Evolutionary conservation across 2,797 vertebrate genomes (phyloP).

Genomic region (Peromyscus nudipes): DNA sequence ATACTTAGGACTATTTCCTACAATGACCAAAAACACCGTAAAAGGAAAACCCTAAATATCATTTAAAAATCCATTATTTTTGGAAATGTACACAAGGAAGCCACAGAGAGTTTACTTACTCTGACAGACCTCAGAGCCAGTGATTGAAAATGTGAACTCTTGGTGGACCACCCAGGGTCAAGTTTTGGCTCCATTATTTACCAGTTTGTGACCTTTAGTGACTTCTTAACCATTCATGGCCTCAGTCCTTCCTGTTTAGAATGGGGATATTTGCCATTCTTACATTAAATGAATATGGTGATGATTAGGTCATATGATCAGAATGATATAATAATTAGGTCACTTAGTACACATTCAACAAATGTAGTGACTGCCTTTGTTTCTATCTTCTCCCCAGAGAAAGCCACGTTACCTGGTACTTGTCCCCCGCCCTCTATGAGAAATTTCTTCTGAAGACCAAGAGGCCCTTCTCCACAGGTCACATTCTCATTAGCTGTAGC

Average conservation of each 20-base stretch:
- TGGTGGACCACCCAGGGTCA: constrained; percentile 42
- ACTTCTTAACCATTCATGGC: constrained; percentile 35
- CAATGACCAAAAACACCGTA: constrained; percentile 18
- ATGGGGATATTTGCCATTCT: neutral
- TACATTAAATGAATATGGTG: neutral
- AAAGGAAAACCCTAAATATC: constrained; percentile 32
- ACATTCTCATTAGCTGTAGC: constrained; percentile 90
- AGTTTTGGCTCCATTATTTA: neutral
- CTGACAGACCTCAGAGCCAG: neutral
- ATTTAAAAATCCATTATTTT: constrained; percentile 51
- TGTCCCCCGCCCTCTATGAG: constrained; percentile 82
- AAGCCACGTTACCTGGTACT: neutral
- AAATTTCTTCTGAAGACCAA: constrained; percentile 89
- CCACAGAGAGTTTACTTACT: constrained; percentile 12
- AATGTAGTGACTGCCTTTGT: neutral
- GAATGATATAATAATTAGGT: neutral
- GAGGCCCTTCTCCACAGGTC: constrained; percentile 90
- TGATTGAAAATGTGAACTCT: constrained; percentile 31
- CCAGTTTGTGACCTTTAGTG: neutral
- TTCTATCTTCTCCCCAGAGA: neutral
- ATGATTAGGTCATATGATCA: neutral
- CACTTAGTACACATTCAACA: neutral
- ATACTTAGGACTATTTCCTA: constrained; percentile 35
- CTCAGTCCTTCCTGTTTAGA: constrained; percentile 8
- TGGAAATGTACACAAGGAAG: constrained; percentile 31